Conservation (phyloP, 2,797 vertebrate genomes). For the Pristis pectinata region DNA sequence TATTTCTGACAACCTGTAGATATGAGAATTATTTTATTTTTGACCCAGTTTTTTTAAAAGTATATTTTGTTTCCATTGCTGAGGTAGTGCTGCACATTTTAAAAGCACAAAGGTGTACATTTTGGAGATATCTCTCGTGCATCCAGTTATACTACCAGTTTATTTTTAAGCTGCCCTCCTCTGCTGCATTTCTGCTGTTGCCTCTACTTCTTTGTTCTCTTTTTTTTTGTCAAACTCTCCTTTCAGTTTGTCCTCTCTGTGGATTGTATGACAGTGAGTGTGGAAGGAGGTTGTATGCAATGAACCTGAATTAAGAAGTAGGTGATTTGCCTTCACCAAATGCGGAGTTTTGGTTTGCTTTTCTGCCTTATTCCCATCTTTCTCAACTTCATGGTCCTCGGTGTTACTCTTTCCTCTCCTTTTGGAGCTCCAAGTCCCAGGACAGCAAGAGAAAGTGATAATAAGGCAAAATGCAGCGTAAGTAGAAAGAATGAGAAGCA, state of each 20-base stretch:
- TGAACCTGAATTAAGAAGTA: not conserved
- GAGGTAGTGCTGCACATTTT: not conserved
- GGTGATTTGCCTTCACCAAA: not conserved
- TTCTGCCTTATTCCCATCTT: too few relatives aligned
- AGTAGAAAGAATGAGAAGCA: not conserved
- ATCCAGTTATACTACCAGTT: not conserved
- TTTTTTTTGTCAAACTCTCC: not conserved
- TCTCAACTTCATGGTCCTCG: too few relatives aligned
- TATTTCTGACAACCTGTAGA: slow-evolving; percentile 10
- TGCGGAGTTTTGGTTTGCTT: not conserved
- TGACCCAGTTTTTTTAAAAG: slow-evolving; percentile 8
- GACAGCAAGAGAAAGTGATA: not conserved
- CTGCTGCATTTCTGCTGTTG: not conserved
- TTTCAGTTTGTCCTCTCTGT: not conserved
- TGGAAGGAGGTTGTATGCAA: too few relatives aligned
- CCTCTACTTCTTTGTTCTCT: not conserved
- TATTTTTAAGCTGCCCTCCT: not conserved
- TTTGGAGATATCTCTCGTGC: not conserved
- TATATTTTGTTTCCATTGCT: not conserved
- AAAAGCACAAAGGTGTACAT: not conserved
- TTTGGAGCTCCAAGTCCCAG: not conserved
- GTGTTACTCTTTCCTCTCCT: too few relatives aligned
- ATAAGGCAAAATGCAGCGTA: not conserved
- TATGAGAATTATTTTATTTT: slow-evolving; percentile 18
- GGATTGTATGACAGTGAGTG: not conserved